Base-by-base conservation (phyloP, 2,797 vertebrate species). In the Delichon dasypus region DNA sequence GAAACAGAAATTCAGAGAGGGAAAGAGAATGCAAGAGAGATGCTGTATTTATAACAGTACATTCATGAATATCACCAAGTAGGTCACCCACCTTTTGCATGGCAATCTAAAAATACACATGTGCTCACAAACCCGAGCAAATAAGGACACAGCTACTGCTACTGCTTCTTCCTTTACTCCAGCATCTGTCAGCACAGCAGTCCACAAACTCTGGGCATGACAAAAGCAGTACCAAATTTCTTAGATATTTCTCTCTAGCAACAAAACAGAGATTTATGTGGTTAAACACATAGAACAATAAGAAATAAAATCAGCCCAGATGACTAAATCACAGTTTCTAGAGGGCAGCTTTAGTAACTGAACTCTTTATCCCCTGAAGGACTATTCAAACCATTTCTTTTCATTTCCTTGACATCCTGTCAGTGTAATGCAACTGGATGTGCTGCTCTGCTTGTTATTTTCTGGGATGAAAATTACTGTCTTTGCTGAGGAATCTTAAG, bases 341-440 rank as follows among this genome's bases (percentile, higher is more conserved):
- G 89, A 95, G 25, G 53, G 64, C 90, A 97, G 80, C 94, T 91
- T 96, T 96, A 96, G 96, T 97, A 96, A 97, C 88, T 95, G 94
- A 97, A 97, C 89, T 93, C 96, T 96, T 92, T 89, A 85, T 97
- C 45, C 91, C 93, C 90, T 93, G 30, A 47, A 96, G 94, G 92
- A 94, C 87, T 65, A 32, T 77, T 96, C 94, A 94, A 94, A 94
- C 70, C 79, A 91, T 96, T 98, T 97, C 94, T 97, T 98, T 97
- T 97, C 90, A 97, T 97, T 97, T 97, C 94, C 93, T 95, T 97
- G 95, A 97, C 92, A 89, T 97, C 78, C 67, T 97, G 90, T 97
- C 94, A 90, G 89, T 76, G 80, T 87, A 94, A 90, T 83, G 90
- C 91, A 96, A 94, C 94, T 85, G 83, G 36, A 95, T 93, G 77